phyloP scores from a whole-genome alignment of 2,888 invertebrate species.

The Oligia strigilis region DNA sequence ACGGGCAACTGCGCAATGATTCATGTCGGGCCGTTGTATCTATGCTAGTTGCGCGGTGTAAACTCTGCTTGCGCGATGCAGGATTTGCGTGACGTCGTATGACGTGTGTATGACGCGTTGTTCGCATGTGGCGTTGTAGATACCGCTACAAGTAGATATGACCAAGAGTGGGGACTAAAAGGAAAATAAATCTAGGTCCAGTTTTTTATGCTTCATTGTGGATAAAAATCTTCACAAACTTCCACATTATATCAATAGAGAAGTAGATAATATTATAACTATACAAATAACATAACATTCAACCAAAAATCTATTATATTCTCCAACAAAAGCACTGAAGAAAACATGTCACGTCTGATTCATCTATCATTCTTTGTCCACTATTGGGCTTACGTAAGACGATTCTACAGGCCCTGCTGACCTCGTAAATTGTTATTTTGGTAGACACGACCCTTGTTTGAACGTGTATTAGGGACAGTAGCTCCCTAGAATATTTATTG shows the following conservation, averaged over 20 bases:
- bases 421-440: conserved; percentile 47
- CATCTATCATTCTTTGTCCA: conserved; percentile 50
- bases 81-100: too few species aligned
- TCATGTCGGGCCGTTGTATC: too few species aligned
- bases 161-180: neutral
- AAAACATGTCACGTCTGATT: conserved; percentile 32
- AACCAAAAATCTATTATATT: conserved; percentile 37
- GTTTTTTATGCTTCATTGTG: neutral
- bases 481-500: conserved; percentile 58
- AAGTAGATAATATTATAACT: neutral
- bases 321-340: conserved; percentile 36
- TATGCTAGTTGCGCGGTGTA: too few species aligned
- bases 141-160: neutral
- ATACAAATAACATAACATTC: conserved; percentile 20
- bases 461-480: conserved; percentile 36
- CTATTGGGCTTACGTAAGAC: conserved; percentile 23
- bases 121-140: too few species aligned
- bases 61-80: too few species aligned
- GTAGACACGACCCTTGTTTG: conserved; percentile 32
- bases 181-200: neutral
- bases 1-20: too few species aligned
- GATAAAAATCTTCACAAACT: neutral
- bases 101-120: too few species aligned
- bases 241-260: neutral
- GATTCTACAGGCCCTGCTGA: conserved; percentile 13